Conservation (phyloP, 2,888 invertebrate genomes). For the Biston betularia region DNA sequence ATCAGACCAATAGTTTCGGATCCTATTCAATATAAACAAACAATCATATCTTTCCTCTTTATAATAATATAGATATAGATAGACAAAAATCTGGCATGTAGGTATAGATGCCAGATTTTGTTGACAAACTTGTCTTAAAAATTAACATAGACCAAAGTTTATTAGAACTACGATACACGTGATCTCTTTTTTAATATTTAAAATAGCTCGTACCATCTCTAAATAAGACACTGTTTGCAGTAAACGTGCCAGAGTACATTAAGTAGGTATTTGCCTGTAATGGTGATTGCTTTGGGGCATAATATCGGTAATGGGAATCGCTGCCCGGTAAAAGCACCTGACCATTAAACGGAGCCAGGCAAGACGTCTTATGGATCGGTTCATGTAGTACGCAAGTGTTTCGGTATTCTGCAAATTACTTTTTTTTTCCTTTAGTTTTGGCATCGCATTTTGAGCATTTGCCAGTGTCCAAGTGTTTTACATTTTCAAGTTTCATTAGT, state of each 20-base stretch:
- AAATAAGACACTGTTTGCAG: conserved; percentile 11
- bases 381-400: background rate
- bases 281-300: conserved; percentile 42
- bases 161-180: background rate
- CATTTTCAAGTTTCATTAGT: too few species aligned
- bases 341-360: conserved; percentile 22
- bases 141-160: background rate
- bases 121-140: conserved; percentile 3
- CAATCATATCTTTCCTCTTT: too few species aligned
- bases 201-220: conserved; percentile 6
- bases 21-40: too few species aligned
- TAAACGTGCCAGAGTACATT: conserved; percentile 21
- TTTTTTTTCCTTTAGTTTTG: too few species aligned
- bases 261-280: conserved; percentile 30
- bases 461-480: too few species aligned
- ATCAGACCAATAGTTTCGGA: too few species aligned
- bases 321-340: conserved; percentile 38
- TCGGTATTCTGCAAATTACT: background rate
- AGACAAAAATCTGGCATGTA: too few species aligned
- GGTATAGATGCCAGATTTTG: too few species aligned
- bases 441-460: too few species aligned
- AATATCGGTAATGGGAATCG: conserved; percentile 40
- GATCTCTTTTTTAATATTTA: conserved; percentile 1
- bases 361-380: conserved; percentile 5
- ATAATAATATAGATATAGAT: too few species aligned